Base-by-base conservation (phyloP, 2,797 vertebrate genomes). In the Sebastolobus altivelis region DNA sequence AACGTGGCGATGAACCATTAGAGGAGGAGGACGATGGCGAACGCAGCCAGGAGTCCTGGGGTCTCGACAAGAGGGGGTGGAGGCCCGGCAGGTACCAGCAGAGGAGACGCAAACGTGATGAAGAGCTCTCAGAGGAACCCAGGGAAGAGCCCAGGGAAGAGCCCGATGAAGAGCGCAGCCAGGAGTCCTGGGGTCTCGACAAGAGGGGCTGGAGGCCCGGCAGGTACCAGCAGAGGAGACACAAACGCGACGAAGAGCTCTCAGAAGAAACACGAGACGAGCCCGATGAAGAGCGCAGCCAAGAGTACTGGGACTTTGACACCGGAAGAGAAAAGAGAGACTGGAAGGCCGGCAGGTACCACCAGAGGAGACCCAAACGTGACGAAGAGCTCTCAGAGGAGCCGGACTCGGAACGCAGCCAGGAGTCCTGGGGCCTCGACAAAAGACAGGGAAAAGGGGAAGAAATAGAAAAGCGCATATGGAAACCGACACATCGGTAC, bases 361-460 rank as follows among this genome's bases (percentile, higher is more conserved):
- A 93, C 27, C 94, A 95, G 69, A 8, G 93, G 93, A 89, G 94
- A 89, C 94, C 94, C n/a, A 94, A 92, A 18, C 90, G 94, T 29
- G 80, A 78, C 0, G 93, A 94, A 33, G 95, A 92, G 22, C 80
- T 86, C 2, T 52, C 88, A 0, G 75, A 88, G 5, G 88, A 92
- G 6, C 72, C 73, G 0, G 90, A 94, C 0, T 92, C 81, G 0
- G 93, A 94, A 1, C 90, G 94, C 20, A 95, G 94, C 73, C 94
- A 96, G 74, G 94, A 95, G 63, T 88, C 72, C 33, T 95, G 88
- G 79, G 27, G 62, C 4, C 62, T 93, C 0, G 88, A 94, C 29
- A 92, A 94, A 9, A 93, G 82, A 54, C 82, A 82, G 0, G 73
- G 40, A 35, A 65, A 75, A n/a, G 85, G 92, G 6, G 72, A 87